Conservation (phyloP, 2,113 vertebrate species). For the Sinocyclocheilus grahami region DNA sequence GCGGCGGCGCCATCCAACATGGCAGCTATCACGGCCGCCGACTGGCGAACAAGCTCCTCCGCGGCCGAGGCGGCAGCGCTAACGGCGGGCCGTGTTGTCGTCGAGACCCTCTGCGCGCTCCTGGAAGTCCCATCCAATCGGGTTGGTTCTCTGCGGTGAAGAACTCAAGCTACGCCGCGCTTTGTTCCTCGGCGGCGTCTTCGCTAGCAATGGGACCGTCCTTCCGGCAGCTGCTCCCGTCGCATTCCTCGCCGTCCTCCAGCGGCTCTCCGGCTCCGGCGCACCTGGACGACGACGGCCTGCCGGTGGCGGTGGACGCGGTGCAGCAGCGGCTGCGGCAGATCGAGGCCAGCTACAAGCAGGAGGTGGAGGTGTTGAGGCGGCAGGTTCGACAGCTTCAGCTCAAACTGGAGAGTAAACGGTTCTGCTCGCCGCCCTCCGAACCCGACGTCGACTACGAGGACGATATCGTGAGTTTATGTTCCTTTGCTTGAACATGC, state of each 20-base stretch:
- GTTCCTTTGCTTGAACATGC: neutral
- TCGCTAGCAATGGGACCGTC: slow-evolving; percentile 74
- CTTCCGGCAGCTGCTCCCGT: slow-evolving; percentile 60
- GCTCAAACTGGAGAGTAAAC: slow-evolving; percentile 92
- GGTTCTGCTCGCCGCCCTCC: slow-evolving; percentile 85
- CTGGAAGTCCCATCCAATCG: slow-evolving; percentile 62
- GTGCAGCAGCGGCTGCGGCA: slow-evolving; percentile 96
- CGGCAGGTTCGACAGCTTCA: slow-evolving; percentile 94
- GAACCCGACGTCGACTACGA: slow-evolving; percentile 95
- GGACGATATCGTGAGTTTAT: slow-evolving; percentile 94
- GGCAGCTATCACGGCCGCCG: slow-evolving; percentile 83
- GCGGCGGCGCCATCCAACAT: slow-evolving; percentile 77
- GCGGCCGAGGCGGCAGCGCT: slow-evolving; percentile 73
- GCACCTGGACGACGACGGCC: slow-evolving; percentile 92
- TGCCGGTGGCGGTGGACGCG: slow-evolving; percentile 92
- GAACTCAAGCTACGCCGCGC: slow-evolving; percentile 57
- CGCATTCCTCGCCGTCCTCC: slow-evolving; percentile 71
- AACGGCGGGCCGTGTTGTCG: slow-evolving; percentile 77
- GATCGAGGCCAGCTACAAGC: slow-evolving; percentile 96
- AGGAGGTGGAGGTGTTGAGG: slow-evolving; percentile 94
- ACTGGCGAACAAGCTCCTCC: slow-evolving; percentile 78
- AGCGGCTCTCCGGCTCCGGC: slow-evolving; percentile 76
- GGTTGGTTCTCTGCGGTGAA: slow-evolving; percentile 55
- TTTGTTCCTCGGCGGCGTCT: slow-evolving; percentile 68
- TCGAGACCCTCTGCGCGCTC: slow-evolving; percentile 71